Evolutionary conservation across 2,797 vertebrate species (phyloP), one percentile per base, ranked within the genome.

Genomic region (Hypotaenidia philippensis): DNA sequence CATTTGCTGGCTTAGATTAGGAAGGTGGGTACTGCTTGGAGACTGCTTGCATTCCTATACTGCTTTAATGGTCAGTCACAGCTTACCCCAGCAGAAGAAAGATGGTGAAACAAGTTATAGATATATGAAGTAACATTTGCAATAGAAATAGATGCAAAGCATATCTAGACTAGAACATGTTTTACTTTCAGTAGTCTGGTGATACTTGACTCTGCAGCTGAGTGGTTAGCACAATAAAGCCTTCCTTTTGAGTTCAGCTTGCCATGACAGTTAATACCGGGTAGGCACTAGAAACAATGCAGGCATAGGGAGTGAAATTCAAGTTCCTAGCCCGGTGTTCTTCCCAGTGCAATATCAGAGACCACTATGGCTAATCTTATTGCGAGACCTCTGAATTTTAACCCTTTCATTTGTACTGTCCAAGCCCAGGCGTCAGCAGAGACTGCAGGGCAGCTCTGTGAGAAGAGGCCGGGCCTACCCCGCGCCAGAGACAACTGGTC

Each of bases 401-500:
- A 19, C 21, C 1, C 26, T 81, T 57, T 49, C 31, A 26, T 1
- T 60, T n/a, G 5, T 5, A 3, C 14, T 18, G 12, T 3, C 12
- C 4, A 10, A 44, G 52, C 45, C 45, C 27, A 6, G 6, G 3
- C 6, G 29, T 29, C 49, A 76, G 32, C 1, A 14, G 10, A 20
- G 22, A 9, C 26, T 79, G 23, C 23, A 53, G 21, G 2, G 13
- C 1, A 10, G 19, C 6, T 56, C n/a, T 41, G 10, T 50, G 11
- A 34, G 29, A 18, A 41, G 10, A 64, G 44, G n/a, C 1, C 7
- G 4, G 3, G 4, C 9, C 38, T 57, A 0, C 5, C 2, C 4
- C 3, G 1, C 31, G 17, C n/a, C 15, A 16, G 23, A 22, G 31
- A 31, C 17, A 52, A 41, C 41, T 41, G 41, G 41, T 41, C 41